A percentile compares a stretch with the other conserved stretches of the same genome.
Conservation (phyloP, 2,797 vertebrate species). For the Thripadectes ignobilis region DNA sequence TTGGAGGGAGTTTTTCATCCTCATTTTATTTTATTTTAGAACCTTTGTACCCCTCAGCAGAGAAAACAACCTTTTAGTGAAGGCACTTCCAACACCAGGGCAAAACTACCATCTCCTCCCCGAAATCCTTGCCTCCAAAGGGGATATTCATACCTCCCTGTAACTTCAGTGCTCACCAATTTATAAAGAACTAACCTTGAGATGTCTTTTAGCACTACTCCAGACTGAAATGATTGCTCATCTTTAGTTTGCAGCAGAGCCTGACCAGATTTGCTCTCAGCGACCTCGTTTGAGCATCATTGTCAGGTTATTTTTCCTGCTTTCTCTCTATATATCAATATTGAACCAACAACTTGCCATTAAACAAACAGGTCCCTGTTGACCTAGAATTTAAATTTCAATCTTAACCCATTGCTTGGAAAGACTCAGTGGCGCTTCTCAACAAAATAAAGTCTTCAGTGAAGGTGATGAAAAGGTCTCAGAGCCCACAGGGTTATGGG, state of each 20-base stretch:
- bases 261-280: constrained; percentile 14
- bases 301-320: neutral
- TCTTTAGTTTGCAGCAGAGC: constrained; percentile 23
- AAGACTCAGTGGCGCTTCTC: neutral
- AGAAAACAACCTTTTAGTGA: neutral
- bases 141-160: neutral
- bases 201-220: neutral
- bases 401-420: neutral
- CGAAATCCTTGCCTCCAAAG: neutral
- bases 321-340: neutral
- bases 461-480: neutral
- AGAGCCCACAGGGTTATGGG: neutral
- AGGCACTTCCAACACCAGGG: neutral
- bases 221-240: neutral
- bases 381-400: neutral
- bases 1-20: neutral
- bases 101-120: neutral
- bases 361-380: neutral
- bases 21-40: neutral
- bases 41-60: neutral
- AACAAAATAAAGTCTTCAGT: neutral
- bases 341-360: neutral
- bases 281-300: neutral
- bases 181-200: constrained; percentile 30
- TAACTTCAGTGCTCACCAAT: neutral